A percentile compares a stretch with the other conserved stretches of the same genome.
Evolutionary conservation across 2,113 vertebrate species (phyloP).

Genomic region (Hypocryptadius cinnamomeus): DNA sequence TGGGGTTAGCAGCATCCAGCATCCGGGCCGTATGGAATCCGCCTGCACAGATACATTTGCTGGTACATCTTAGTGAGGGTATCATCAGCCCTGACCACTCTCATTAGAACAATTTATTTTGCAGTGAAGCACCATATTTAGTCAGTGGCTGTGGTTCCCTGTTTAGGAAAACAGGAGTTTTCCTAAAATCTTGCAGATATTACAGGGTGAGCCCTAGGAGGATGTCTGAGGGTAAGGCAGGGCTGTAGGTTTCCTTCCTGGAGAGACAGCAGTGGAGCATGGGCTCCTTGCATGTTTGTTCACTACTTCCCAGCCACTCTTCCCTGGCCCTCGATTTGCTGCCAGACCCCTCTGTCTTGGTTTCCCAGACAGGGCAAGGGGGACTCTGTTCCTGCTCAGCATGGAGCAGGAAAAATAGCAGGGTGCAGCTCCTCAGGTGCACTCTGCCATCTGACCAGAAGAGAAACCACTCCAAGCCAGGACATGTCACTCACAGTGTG

Average conservation of each 20-base stretch:
- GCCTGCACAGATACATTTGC: not conserved
- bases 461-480: not conserved
- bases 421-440: not conserved
- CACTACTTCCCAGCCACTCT: not conserved
- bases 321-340: not conserved
- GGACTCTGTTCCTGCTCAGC: not conserved
- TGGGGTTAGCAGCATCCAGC: not conserved
- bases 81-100: not conserved
- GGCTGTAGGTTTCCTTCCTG: not conserved
- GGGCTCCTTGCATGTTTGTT: not conserved
- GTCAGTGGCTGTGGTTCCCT: not conserved
- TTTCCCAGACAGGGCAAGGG: not conserved
- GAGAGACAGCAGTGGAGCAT: not conserved
- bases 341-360: not conserved
- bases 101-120: not conserved
- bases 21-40: rapidly evolving
- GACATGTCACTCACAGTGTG: not conserved
- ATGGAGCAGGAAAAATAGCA: not conserved
- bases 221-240: not conserved
- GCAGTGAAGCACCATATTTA: not conserved
- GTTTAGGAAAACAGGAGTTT: no score
- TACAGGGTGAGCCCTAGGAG: not conserved
- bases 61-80: not conserved
- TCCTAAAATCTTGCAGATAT: not conserved
- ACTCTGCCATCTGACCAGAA: not conserved